These are phyloP conservation scores for Sphecodes monilicornis DNA, from an alignment of 2,888 invertebrate species.

Conservation along the genomic window DNA sequence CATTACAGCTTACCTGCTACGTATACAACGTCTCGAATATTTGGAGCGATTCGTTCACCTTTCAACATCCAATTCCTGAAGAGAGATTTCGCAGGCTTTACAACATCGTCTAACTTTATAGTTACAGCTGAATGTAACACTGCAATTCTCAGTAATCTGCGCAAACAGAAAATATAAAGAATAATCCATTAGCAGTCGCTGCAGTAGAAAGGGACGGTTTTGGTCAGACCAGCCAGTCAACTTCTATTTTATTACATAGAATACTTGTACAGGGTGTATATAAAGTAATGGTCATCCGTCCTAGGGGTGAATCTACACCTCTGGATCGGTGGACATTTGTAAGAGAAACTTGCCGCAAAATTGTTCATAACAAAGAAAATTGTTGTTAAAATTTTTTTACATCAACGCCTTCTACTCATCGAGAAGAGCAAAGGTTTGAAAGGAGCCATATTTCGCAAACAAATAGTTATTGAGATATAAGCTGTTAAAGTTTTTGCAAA, in stretches of 20 bases:
- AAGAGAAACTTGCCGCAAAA: too few relatives aligned
- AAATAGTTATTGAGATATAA: too few relatives aligned
- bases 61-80: constrained; percentile 91
- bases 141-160: constrained; percentile 90
- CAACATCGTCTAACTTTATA: constrained; percentile 89
- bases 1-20: constrained; percentile 83
- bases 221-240: neutral
- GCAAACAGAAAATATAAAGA: constrained; percentile 33
- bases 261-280: neutral
- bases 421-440: too few relatives aligned
- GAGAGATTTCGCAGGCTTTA: constrained; percentile 88
- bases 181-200: neutral
- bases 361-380: too few relatives aligned
- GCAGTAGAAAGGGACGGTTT: neutral
- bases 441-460: too few relatives aligned
- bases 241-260: neutral
- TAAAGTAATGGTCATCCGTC: too few relatives aligned
- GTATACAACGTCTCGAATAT: constrained; percentile 90
- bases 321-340: too few relatives aligned
- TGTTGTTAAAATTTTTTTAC: too few relatives aligned
- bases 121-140: constrained; percentile 90
- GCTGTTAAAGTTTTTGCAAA: too few relatives aligned
- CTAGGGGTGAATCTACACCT: too few relatives aligned
- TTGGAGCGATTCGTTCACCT: constrained; percentile 89
- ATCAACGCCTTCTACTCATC: too few relatives aligned